Evolutionary conservation across 2,113 vertebrate genomes (phyloP).

Genomic region (Pseudopodoces humilis): DNA sequence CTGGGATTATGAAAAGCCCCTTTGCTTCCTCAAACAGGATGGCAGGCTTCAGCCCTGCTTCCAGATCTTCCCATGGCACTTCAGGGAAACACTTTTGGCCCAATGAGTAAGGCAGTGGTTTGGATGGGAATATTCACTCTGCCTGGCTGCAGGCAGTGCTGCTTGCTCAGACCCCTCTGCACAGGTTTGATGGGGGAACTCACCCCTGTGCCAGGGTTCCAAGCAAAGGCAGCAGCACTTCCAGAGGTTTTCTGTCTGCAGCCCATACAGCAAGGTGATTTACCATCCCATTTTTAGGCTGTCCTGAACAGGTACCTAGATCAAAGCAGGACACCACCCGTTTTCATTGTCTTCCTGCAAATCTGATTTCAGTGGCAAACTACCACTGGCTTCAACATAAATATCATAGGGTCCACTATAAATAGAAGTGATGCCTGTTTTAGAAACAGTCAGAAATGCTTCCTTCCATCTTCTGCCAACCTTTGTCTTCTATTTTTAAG

Average conservation of each 20-base stretch:
- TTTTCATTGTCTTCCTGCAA: background rate
- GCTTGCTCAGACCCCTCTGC: background rate
- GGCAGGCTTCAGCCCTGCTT: background rate
- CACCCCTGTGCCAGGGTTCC: background rate
- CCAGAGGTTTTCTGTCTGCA: background rate
- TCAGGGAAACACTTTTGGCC: background rate
- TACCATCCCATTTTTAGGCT: background rate
- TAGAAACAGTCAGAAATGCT: constrained; percentile 26
- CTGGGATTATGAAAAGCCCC: background rate
- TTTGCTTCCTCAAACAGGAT: background rate
- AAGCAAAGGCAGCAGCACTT: background rate
- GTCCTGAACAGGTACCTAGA: background rate
- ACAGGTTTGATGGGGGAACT: background rate
- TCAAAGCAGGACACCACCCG: background rate
- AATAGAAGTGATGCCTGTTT: constrained; percentile 34
- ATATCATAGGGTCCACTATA: background rate
- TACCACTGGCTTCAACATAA: background rate
- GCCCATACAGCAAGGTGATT: background rate
- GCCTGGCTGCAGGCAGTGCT: background rate
- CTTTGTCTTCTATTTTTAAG: constrained; percentile 33
- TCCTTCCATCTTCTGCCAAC: constrained; percentile 31
- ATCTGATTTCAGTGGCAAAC: background rate
- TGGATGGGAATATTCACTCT: background rate
- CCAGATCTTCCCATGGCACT: background rate
- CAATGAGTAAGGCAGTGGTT: background rate